Evolutionary conservation across 2,888 invertebrate genomes (phyloP).

Genomic region (Eilema depressum): DNA sequence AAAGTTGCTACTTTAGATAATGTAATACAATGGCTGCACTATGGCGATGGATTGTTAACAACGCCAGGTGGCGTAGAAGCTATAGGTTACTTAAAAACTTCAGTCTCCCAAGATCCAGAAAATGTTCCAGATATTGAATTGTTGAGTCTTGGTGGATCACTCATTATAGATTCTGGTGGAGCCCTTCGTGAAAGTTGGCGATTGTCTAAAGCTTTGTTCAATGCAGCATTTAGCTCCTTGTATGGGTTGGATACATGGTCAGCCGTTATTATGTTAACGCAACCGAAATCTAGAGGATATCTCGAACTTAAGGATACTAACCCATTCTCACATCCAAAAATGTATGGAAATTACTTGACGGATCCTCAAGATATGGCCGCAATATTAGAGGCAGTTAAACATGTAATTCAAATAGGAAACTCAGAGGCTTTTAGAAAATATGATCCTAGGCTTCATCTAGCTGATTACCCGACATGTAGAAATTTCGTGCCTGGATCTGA

Average conservation of each 20-base stretch:
- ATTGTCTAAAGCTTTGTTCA: slow-evolving; percentile 86
- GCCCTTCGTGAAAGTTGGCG: slow-evolving; percentile 85
- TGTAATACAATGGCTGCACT: slow-evolving; percentile 79
- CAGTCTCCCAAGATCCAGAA: slow-evolving; percentile 82
- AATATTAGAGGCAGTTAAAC: slow-evolving; percentile 88
- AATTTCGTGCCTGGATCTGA: slow-evolving; percentile 84
- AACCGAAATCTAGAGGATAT: slow-evolving; percentile 91
- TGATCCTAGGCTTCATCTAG: slow-evolving; percentile 83
- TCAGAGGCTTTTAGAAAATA: slow-evolving; percentile 88
- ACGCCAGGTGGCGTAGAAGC: slow-evolving; percentile 90
- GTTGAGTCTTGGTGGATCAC: slow-evolving; percentile 88
- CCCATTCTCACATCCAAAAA: slow-evolving; percentile 91
- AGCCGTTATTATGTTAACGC: slow-evolving; percentile 90
- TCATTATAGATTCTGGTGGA: slow-evolving; percentile 87
- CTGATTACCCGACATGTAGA: slow-evolving; percentile 85
- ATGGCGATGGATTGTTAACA: slow-evolving; percentile 86
- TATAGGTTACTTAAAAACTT: slow-evolving; percentile 88
- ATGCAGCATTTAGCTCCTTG: slow-evolving; percentile 85
- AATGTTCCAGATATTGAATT: slow-evolving; percentile 90
- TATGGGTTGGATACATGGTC: slow-evolving; percentile 87
- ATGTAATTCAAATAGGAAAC: slow-evolving; percentile 86
- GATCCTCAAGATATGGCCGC: slow-evolving; percentile 88
- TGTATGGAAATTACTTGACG: slow-evolving; percentile 93
- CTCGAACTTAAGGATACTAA: slow-evolving; percentile 91
- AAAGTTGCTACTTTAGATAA: slow-evolving; percentile 77